phyloP scores from a whole-genome alignment of 2,113 vertebrate genomes.

The Charina bottae region DNA sequence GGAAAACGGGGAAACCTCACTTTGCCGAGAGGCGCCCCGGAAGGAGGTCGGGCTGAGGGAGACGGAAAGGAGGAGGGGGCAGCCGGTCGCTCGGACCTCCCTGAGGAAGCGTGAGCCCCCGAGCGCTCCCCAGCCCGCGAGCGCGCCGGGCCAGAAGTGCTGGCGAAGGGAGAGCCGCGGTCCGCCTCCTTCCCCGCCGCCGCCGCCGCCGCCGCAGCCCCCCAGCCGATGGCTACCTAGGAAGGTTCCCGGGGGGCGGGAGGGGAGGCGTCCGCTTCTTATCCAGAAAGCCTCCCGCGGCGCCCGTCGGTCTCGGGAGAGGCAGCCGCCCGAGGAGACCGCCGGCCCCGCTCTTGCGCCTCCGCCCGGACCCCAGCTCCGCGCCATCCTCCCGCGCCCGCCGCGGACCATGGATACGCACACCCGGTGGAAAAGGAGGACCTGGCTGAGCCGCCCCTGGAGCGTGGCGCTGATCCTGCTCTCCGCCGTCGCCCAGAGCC shows the following conservation, averaged over 20 bases:
- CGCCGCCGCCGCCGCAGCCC: background rate
- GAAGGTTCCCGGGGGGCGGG: background rate
- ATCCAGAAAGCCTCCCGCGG: background rate
- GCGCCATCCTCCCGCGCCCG: background rate
- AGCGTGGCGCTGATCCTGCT: conserved; percentile 63
- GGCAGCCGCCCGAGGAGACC: background rate
- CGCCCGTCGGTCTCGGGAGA: background rate
- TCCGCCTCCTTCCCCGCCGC: background rate
- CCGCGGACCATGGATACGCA: conserved; percentile 77
- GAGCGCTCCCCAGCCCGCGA: background rate
- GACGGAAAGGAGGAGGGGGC: background rate
- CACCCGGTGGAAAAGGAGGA: conserved; percentile 80
- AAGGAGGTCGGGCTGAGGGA: background rate
- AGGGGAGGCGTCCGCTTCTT: background rate
- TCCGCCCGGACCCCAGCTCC: background rate
- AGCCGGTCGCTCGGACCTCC: background rate
- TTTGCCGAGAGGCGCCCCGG: conserved; percentile 34
- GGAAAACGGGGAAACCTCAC: conserved; percentile 60
- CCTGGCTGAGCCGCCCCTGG: conserved; percentile 50
- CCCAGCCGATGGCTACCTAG: background rate
- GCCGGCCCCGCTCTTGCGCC: background rate
- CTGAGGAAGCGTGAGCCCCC: background rate
- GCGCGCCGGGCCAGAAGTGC: background rate
- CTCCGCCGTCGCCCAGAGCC: conserved; percentile 63
- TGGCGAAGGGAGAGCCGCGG: background rate